Base-by-base conservation (phyloP, 2,113 vertebrate genomes). In the Nerophis ophidion region DNA sequence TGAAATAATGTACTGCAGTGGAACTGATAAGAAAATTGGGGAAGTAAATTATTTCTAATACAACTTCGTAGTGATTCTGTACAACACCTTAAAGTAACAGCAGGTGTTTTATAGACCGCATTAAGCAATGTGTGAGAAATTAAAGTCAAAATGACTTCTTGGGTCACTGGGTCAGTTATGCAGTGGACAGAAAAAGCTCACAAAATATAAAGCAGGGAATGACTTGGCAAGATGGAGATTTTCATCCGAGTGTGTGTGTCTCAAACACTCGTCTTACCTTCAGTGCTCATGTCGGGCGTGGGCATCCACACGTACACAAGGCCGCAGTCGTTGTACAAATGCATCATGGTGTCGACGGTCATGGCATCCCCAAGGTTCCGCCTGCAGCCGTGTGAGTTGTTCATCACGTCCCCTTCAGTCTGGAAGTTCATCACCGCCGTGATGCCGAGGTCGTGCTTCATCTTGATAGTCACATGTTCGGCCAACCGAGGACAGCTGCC, bases 351-450 rank as follows among this genome's bases (percentile, higher is more conserved):
- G 64, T 97, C 92, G 0, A 94, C 89, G 35, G 76, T 94, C 93
- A 96, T 94, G 67, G 90, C 80, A 13, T 94, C 93, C 0, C 77
- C 79, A 0, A 54, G 45, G 79, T 93, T 89, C 59, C 88, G 88
- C 69, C 93, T 91, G 82, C 97, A 99, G 56, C 92, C 95, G 8
- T 87, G 83, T 4, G 93, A 98, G 82, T 99, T 99, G 83, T 93
- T 95, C 16, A 92, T 66, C 51, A 99, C 83, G 45, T 98, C 95
- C 89, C 85, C 90, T 68, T 97, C 95, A 0, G 94, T 98, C 90
- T 99, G 97, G 86, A 98, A 97, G 86, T 99, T 98, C 92, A 99
- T 93, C 51, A 99, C 91, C 1, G 95, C 95, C 0, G 95, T 97
- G 61, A 98, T 53, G 34, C 93, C 92, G 82, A 99, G 59, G 54